Base-by-base conservation (phyloP, 2,888 invertebrate species). In the Tridacna crocea region DNA sequence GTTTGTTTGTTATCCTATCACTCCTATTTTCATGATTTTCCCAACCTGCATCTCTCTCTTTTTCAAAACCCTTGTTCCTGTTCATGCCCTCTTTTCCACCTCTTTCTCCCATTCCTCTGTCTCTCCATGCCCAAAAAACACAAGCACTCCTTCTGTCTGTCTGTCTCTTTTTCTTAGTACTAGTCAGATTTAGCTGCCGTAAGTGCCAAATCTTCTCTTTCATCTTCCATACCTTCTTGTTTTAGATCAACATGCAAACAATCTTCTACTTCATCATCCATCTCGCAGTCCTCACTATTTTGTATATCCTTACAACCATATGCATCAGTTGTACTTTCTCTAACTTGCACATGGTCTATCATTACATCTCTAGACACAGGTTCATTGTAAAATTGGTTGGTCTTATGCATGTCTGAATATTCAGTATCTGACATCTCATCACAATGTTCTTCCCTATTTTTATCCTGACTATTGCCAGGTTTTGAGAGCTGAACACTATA, bases 401-500 rank as follows among this genome's bases (percentile, higher is more conserved):
- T 36, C 36, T 8, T 36, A 36, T 36, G 3, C 8, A 58, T 58
- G 58, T 17, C 17, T 58, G 58, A n/a, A 17, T 58, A 19, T n/a
- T 58, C 58, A 58, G 3, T 36, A 36, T 36, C 36, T 4, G 36
- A 36, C 36, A 36, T 36, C 36, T 36, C 36, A 4, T 36, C 36
- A 36, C 36, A 36, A 2, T 36, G 36, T 36, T 36, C 36, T 36
- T 36, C 36, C 36, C 36, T 8, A 8, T 36, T 36, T 36, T 36
- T 8, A 36, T 36, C 36, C 36, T 36, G 2, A 36, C 3, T 36
- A 36, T 36, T 36, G 8, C 36, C 36, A 36, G 8, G 2, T 36
- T 74, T 58, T 12, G 17, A 10, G 13, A 76, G 10, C n/a, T 51
- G 66, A 26, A 68, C 76, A 76, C 76, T 76, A 22, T 76, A 76